These are phyloP conservation scores for Pilophorus perplexus DNA, from an alignment of 2,888 invertebrate species.

Conservation along the genomic window DNA sequence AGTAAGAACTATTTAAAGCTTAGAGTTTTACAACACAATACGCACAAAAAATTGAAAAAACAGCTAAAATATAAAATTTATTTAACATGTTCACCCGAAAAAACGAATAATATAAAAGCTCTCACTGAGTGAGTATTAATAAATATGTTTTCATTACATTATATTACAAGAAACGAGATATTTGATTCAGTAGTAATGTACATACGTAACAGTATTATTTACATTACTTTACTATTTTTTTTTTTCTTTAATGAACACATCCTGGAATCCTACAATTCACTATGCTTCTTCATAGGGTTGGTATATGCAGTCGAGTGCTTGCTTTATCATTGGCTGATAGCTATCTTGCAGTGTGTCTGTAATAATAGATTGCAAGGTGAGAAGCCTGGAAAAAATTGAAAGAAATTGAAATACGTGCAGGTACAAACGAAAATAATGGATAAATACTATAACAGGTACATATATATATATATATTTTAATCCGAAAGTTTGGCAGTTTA, in stretches of 20 bases:
- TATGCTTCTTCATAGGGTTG: slow-evolving; percentile 44
- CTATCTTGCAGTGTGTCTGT: slow-evolving; percentile 40
- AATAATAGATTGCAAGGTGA: slow-evolving; percentile 42
- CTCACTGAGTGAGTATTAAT: slow-evolving; percentile 35
- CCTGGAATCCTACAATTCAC: slow-evolving; percentile 6
- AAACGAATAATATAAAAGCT: slow-evolving; percentile 17
- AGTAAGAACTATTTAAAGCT: slow-evolving; percentile 37
- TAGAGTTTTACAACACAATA: slow-evolving; percentile 27
- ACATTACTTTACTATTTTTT: slow-evolving; percentile 1
- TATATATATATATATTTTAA: too few relatives aligned
- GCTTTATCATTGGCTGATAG: slow-evolving; percentile 46
- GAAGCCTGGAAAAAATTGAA: slow-evolving; percentile 41
- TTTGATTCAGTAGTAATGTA: slow-evolving; percentile 43
- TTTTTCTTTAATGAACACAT: neutral
- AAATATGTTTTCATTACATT: slow-evolving; percentile 29
- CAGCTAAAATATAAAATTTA: neutral
- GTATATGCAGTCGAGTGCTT: slow-evolving; percentile 48
- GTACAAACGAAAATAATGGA: too few relatives aligned
- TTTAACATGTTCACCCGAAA: neutral
- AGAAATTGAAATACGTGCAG: too few relatives aligned
- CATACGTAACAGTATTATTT: slow-evolving; percentile 45
- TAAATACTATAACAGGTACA: too few relatives aligned
- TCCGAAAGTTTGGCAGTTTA: too few relatives aligned
- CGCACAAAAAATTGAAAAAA: neutral
- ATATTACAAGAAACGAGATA: slow-evolving; percentile 27